Conservation (phyloP, 2,888 invertebrate genomes). For the Eristalinus sepulchralis region DNA sequence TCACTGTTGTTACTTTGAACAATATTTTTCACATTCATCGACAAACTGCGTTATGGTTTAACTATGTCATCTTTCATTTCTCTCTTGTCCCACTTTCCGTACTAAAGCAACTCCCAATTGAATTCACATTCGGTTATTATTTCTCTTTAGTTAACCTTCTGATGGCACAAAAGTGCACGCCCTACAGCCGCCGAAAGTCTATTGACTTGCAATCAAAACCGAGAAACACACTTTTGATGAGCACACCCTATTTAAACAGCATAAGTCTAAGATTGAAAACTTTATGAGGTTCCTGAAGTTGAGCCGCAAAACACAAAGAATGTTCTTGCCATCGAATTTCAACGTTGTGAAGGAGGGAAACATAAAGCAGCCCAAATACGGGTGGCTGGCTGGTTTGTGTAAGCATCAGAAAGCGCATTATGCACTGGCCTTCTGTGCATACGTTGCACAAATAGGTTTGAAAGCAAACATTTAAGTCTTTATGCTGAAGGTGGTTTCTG, state of each 20-base stretch:
- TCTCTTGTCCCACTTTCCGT: constrained; percentile 49
- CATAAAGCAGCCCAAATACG: not conserved
- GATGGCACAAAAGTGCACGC: not conserved
- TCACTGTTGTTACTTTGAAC: not conserved
- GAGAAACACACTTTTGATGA: constrained; percentile 28
- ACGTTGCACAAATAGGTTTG: not conserved
- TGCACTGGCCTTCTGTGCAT: not conserved
- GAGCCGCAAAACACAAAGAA: constrained; percentile 15
- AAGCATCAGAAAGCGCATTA: not conserved
- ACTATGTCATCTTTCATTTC: constrained; percentile 37
- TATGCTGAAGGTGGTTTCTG: not conserved
- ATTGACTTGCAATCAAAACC: constrained; percentile 44
- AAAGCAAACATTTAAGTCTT: not conserved
- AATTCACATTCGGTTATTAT: constrained; percentile 38
- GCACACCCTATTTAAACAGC: constrained; percentile 2
- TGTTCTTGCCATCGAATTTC: constrained; percentile 29
- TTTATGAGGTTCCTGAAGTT: constrained; percentile 50
- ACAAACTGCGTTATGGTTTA: constrained; percentile 11
- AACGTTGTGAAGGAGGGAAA: not conserved
- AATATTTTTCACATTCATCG: not conserved
- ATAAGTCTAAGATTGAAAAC: constrained; percentile 47
- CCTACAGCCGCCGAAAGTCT: constrained; percentile 35
- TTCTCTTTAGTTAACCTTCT: constrained; percentile 45
- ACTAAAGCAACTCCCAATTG: constrained; percentile 19
- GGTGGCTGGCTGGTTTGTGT: not conserved